Conservation (phyloP, 2,113 vertebrate species). For the Anoura caudifer region DNA sequence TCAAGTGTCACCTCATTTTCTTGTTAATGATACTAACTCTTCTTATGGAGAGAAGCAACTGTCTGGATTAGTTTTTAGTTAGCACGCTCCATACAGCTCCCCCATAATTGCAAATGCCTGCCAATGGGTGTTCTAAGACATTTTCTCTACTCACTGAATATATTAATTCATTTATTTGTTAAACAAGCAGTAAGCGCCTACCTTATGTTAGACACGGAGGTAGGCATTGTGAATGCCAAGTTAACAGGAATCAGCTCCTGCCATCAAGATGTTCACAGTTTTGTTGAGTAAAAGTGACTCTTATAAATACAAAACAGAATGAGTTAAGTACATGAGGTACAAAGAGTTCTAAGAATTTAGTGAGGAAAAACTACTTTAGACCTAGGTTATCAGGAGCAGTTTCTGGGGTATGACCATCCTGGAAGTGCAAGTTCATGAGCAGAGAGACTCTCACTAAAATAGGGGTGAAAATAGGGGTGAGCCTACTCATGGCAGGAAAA, state of each 20-base stretch:
- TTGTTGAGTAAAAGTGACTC: not conserved
- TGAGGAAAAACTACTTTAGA: not conserved
- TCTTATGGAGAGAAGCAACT: not conserved
- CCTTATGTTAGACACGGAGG: not conserved
- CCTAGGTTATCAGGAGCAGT: not conserved
- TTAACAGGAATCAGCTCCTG: not conserved
- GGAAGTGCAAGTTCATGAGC: not conserved
- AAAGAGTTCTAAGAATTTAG: not conserved
- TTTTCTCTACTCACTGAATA: not conserved
- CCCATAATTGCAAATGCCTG: not conserved
- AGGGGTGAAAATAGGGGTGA: not conserved
- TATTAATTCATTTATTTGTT: not conserved
- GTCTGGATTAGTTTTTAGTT: not conserved
- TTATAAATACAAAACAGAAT: not conserved
- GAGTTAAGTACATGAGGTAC: not conserved
- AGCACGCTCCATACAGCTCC: not conserved
- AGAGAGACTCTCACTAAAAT: not conserved
- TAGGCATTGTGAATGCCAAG: not conserved
- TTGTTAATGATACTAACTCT: not conserved
- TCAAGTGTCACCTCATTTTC: not conserved
- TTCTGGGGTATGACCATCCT: not conserved
- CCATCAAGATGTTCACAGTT: not conserved
- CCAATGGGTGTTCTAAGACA: not conserved
- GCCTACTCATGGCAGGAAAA: not conserved
- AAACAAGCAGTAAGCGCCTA: not conserved